phyloP scores from a whole-genome alignment of 2,888 invertebrate genomes.

The Drosophila kambysellisi region DNA sequence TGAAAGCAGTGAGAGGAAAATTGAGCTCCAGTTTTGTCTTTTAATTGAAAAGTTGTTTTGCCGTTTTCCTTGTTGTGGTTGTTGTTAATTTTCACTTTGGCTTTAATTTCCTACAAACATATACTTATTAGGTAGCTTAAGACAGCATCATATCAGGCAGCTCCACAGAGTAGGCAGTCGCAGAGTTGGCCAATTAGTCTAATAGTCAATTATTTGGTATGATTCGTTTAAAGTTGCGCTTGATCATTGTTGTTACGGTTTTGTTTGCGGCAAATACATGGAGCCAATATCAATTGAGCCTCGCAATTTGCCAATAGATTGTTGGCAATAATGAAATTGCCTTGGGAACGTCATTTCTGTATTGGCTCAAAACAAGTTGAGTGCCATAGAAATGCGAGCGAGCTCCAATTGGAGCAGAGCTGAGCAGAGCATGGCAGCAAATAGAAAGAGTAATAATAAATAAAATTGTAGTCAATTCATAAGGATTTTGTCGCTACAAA shows the following conservation, averaged over 20 bases:
- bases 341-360: slow-evolving; percentile 77
- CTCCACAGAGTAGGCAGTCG: neutral
- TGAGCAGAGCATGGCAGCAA: slow-evolving; percentile 38
- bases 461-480: slow-evolving; percentile 82
- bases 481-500: slow-evolving; percentile 76
- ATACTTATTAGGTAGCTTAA: neutral
- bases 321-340: slow-evolving; percentile 72
- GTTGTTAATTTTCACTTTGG: slow-evolving; percentile 56
- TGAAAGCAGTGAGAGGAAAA: neutral
- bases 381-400: slow-evolving; percentile 59
- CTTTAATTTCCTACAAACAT: slow-evolving; percentile 29
- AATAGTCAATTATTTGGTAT: slow-evolving; percentile 38
- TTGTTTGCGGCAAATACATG: slow-evolving; percentile 39
- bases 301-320: slow-evolving; percentile 73
- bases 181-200: slow-evolving; percentile 41
- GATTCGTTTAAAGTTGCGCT: slow-evolving; percentile 32
- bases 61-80: slow-evolving; percentile 11
- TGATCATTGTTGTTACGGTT: slow-evolving; percentile 33
- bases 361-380: slow-evolving; percentile 73
- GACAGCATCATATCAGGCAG: neutral
- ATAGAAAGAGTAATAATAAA: slow-evolving; percentile 77
- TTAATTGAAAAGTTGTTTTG: slow-evolving; percentile 2
- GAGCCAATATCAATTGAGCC: slow-evolving; percentile 74
- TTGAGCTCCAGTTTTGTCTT: neutral
- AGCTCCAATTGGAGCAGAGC: slow-evolving; percentile 4